These are phyloP conservation scores for Eupithecia inturbata DNA, from an alignment of 2,888 invertebrate species.

Conservation along the genomic window DNA sequence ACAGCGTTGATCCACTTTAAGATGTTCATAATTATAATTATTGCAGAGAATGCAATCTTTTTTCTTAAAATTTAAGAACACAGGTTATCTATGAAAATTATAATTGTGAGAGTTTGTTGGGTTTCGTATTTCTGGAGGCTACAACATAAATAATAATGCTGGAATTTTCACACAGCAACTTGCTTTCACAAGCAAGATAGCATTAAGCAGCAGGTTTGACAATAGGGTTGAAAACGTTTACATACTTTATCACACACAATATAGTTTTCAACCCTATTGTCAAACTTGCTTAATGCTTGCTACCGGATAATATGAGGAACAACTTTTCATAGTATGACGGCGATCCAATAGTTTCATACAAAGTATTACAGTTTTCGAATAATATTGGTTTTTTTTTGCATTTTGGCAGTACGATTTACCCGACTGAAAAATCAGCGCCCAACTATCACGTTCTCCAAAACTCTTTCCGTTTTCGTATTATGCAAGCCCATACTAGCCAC, in stretches of 20 bases:
- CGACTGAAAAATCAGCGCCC: not conserved
- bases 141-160: not conserved
- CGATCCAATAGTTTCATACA: not conserved
- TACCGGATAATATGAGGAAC: not conserved
- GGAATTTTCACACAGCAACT: not conserved
- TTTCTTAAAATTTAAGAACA: not conserved
- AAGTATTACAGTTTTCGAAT: not conserved
- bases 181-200: not conserved
- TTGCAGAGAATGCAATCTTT: not conserved
- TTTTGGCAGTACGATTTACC: not conserved
- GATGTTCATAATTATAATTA: not conserved
- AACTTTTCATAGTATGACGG: not conserved
- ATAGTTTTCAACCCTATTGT: no score
- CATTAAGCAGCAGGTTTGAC: not conserved
- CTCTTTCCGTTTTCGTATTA: not conserved
- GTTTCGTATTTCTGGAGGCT: not conserved
- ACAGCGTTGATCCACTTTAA: constrained; percentile 33
- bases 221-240: not conserved
- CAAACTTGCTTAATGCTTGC: no score
- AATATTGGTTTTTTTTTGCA: not conserved
- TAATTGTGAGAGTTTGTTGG: not conserved
- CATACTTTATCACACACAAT: no score
- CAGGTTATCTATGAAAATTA: no score
- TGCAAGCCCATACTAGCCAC: not conserved
- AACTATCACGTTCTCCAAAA: not conserved